These are phyloP conservation scores for Psophia crepitans DNA, from an alignment of 2,113 vertebrate species.

Conservation along the genomic window DNA sequence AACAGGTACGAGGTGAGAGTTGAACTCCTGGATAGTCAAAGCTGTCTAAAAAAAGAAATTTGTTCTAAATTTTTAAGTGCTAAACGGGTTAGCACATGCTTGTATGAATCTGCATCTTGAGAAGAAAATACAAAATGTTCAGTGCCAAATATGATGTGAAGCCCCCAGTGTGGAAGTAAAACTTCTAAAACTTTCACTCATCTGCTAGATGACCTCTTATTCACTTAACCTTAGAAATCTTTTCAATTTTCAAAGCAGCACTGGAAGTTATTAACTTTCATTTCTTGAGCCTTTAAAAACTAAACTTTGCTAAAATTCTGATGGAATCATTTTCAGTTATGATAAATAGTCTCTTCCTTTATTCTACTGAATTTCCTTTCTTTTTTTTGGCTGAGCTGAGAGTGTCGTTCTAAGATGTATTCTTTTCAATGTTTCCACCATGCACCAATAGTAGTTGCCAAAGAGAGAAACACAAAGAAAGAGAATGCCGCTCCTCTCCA, in stretches of 20 bases:
- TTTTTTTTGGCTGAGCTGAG: neutral
- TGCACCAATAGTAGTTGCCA: neutral
- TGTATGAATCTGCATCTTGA: neutral
- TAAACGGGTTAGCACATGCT: neutral
- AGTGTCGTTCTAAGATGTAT: neutral
- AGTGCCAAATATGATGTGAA: neutral
- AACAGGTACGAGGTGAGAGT: neutral
- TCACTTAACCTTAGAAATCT: neutral
- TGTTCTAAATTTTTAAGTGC: neutral
- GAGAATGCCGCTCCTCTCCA: neutral
- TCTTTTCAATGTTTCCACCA: neutral
- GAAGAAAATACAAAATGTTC: neutral
- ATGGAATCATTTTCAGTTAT: neutral
- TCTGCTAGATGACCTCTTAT: neutral
- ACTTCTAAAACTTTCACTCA: neutral
- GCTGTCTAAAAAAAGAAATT: neutral
- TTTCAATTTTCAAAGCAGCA: neutral
- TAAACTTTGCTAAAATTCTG: neutral
- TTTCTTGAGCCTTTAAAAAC: neutral
- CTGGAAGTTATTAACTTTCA: neutral
- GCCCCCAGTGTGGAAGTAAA: neutral
- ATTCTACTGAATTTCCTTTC: neutral
- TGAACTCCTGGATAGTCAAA: neutral
- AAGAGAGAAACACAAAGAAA: constrained; percentile 7
- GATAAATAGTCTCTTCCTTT: neutral